Conservation (phyloP, 2,113 vertebrate species). For the Cacatua alba region DNA sequence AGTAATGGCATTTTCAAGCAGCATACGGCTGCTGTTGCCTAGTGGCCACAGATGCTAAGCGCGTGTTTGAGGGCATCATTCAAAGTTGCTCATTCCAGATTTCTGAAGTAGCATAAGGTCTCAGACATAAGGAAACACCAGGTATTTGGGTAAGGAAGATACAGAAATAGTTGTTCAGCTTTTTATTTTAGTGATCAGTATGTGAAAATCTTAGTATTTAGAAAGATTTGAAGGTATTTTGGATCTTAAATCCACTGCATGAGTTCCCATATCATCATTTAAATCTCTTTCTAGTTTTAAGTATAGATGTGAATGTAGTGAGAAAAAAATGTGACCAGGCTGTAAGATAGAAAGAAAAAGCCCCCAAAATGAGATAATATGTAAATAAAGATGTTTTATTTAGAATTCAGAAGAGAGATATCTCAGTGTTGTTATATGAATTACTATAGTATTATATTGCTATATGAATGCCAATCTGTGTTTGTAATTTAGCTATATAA, state of each 20-base stretch:
- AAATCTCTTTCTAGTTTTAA: not conserved
- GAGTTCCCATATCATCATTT: not conserved
- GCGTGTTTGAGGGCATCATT: rapidly evolving
- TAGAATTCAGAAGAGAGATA: not conserved
- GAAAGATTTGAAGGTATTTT: not conserved
- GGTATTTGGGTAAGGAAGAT: not conserved
- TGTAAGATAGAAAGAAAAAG: not conserved
- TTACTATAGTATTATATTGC: not conserved
- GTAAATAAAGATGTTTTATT: not conserved
- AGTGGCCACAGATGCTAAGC: not conserved
- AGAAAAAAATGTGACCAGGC: not conserved
- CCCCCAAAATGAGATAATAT: not conserved
- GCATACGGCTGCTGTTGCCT: not conserved
- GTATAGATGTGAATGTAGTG: not conserved
- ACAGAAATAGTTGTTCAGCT: not conserved
- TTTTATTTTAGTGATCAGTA: not conserved
- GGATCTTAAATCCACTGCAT: not conserved
- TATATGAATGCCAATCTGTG: not conserved
- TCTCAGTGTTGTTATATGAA: not conserved
- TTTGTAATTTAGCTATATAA: not conserved
- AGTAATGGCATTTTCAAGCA: not conserved
- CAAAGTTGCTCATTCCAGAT: not conserved
- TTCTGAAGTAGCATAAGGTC: not conserved
- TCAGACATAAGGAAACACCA: not conserved
- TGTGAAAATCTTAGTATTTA: not conserved